These are phyloP conservation scores for Silurus asotus DNA, from an alignment of 2,113 vertebrate genomes.

Conservation along the genomic window DNA sequence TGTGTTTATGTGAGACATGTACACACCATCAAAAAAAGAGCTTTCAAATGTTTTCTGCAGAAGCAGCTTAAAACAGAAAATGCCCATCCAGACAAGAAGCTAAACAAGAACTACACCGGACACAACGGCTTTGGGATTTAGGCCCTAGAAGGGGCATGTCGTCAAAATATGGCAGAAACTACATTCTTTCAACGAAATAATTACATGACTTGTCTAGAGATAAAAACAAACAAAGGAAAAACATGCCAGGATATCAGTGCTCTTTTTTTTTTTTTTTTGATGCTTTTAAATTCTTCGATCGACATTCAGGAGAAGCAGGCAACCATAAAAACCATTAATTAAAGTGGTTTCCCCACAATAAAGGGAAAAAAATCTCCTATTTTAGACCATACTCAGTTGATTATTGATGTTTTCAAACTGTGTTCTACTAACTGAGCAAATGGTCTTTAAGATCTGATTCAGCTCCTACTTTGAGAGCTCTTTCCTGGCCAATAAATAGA, in stretches of 20 bases:
- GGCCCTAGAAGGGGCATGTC: background rate
- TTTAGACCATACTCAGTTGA: slow-evolving; percentile 48
- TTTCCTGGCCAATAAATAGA: slow-evolving; percentile 40
- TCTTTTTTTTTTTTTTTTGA: slow-evolving; percentile 35
- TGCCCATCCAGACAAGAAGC: slow-evolving; percentile 15
- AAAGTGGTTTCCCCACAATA: slow-evolving; percentile 47
- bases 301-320: slow-evolving; percentile 36
- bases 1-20: background rate
- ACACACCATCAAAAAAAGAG: background rate
- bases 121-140: slow-evolving; percentile 27
- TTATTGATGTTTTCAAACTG: slow-evolving; percentile 44
- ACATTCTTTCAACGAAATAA: background rate
- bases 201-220: slow-evolving; percentile 5
- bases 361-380: slow-evolving; percentile 39
- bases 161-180: slow-evolving; percentile 9
- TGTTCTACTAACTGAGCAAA: slow-evolving; percentile 46
- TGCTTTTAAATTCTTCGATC: slow-evolving; percentile 33
- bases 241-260: slow-evolving; percentile 25
- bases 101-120: slow-evolving; percentile 16
- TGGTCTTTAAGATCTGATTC: slow-evolving; percentile 45
- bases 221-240: background rate
- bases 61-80: slow-evolving; percentile 36
- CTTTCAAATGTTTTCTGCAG: slow-evolving; percentile 3
- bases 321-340: slow-evolving; percentile 19
- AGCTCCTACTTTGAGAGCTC: slow-evolving; percentile 33